Evolutionary conservation across 2,113 vertebrate species (phyloP), one percentile per base, ranked within the genome.

Genomic region (Girardinichthys multiradiatus): DNA sequence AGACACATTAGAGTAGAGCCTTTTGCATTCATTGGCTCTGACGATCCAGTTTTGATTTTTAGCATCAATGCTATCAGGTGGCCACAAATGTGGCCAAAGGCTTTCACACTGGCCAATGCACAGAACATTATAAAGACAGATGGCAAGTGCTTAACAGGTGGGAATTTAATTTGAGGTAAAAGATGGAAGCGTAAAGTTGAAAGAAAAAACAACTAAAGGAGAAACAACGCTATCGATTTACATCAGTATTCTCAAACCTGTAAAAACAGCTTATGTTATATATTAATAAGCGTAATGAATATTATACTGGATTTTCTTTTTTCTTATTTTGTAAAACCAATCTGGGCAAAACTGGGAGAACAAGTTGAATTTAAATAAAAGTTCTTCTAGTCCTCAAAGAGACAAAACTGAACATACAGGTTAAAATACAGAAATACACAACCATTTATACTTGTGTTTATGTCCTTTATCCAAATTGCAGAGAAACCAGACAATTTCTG

Each of bases 111-210:
- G 15, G 73, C 72, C 48, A 71, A 82, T 33, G 58, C 33, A 61
- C 78, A 35, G 59, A 68, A 74, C 80, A 70, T 82, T 84, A 83
- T 79, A 77, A 76, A 83, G 90, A 83, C 92, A 93, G 90, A 91
- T 89, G 90, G 88, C 60, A 48, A 3, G 26, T 7, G 76, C 35
- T 57, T 78, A 90, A 86, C 92, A 93, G 91, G 90, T 91, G 86
- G 76, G 62, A 72, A 70, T 66, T 57, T 59, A 82, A 77, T 90
- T 81, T 61, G 84, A 79, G 77, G 70, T 51, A 66, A 78, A 80
- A 64, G 64, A 73, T 29, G 72, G 60, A 86, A 70, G 62, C 71
- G 27, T 31, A 33, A 65, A 15, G 1, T 68, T 74, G 19, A 60
- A 62, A 63, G 35, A 33, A 39, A 77, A 72, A 79, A 68, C 65